Evolutionary conservation across 2,113 vertebrate species (phyloP).

Genomic region (Numenius arquata): DNA sequence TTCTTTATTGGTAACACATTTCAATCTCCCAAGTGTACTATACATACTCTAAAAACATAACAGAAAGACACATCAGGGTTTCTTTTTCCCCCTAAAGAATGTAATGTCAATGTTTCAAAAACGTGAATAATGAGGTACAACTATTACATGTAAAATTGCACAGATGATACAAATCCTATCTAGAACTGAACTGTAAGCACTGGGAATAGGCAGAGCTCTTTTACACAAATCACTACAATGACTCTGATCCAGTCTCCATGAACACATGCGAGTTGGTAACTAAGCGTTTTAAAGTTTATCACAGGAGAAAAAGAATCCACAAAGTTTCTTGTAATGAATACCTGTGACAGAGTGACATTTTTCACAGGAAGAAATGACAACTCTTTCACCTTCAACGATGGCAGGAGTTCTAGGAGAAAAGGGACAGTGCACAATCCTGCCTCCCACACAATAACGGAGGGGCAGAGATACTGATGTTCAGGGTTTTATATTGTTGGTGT

Average conservation of each 20-base stretch:
- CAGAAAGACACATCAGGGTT: fast-evolving
- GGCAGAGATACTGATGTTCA: neutral
- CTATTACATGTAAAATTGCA: neutral
- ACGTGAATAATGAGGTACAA: fast-evolving
- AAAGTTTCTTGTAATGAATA: neutral
- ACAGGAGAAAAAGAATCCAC: neutral
- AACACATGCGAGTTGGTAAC: neutral
- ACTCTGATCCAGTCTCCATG: neutral
- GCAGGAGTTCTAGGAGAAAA: neutral
- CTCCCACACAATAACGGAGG: neutral
- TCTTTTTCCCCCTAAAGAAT: neutral
- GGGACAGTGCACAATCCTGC: neutral
- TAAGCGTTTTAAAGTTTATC: neutral
- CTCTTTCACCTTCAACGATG: neutral
- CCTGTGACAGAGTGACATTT: neutral
- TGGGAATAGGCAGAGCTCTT: neutral
- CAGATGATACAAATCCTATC: neutral
- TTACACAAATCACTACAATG: neutral
- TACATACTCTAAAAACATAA: neutral
- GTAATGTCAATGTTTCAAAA: neutral
- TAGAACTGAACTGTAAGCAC: neutral
- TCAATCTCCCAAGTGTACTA: neutral
- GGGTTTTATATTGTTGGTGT: neutral
- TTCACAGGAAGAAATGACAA: neutral
- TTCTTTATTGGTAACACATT: fast-evolving